Percentiles rank a stretch among this genome's conserved stretches.
Evolutionary conservation across 2,888 invertebrate genomes (phyloP).

Genomic region (Entomobrya proxima): DNA sequence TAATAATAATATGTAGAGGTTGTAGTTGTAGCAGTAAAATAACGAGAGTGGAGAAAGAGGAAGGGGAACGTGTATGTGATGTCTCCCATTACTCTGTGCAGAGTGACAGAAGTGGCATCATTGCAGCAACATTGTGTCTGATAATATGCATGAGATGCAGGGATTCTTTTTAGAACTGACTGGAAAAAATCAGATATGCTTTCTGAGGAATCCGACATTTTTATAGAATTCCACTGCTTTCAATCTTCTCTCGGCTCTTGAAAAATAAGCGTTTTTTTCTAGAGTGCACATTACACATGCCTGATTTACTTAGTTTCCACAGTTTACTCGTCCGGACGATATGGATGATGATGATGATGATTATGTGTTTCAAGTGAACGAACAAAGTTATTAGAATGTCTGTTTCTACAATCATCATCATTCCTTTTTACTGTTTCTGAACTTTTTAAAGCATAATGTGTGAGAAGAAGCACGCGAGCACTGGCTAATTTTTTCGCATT

Average conservation of each 20-base stretch:
- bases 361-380: background rate
- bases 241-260: background rate
- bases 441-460: background rate
- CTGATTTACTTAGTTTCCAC: slow-evolving; percentile 4
- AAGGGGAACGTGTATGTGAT: background rate
- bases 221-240: background rate
- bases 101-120: background rate
- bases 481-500: background rate
- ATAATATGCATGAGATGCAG: slow-evolving; percentile 21
- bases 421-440: background rate
- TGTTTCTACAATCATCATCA: background rate
- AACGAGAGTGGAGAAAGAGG: background rate
- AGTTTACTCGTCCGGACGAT: background rate
- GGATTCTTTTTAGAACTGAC: background rate
- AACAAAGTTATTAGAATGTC: background rate
- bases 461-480: background rate
- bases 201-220: background rate
- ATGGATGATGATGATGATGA: background rate
- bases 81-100: slow-evolving; percentile 18
- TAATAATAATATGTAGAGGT: too few relatives aligned
- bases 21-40: too few relatives aligned
- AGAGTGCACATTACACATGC: background rate
- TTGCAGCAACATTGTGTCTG: background rate
- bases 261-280: background rate
- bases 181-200: slow-evolving; percentile 8